Evolutionary conservation across 2,888 invertebrate species (phyloP).

Genomic region (Hypercompe scribonia): DNA sequence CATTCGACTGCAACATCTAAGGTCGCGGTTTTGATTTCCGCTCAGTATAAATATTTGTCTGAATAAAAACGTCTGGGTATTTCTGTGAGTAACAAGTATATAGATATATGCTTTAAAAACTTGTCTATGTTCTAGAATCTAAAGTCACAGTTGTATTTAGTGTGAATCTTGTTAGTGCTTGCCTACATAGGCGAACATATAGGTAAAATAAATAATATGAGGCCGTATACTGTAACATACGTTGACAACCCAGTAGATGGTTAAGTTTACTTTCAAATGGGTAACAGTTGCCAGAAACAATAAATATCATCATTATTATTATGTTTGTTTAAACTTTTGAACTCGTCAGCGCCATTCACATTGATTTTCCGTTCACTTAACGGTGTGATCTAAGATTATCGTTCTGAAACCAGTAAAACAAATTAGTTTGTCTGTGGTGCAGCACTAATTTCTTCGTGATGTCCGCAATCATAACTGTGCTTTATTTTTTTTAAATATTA

Average conservation of each 20-base stretch:
- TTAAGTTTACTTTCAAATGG: too few species aligned
- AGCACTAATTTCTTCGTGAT: background rate
- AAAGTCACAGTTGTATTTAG: background rate
- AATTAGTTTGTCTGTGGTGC: conserved; percentile 40
- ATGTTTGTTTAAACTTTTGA: too few species aligned
- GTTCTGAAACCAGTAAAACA: conserved; percentile 39
- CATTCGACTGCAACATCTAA: conserved; percentile 3
- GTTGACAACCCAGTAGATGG: too few species aligned
- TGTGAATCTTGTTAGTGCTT: too few species aligned
- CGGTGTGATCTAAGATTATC: conserved; percentile 26
- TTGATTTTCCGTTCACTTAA: conserved; percentile 25
- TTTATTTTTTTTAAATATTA: background rate
- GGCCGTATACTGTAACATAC: too few species aligned
- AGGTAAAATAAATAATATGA: too few species aligned
- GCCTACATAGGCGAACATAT: too few species aligned
- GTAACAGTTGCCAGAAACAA: too few species aligned
- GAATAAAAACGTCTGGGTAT: background rate
- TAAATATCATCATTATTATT: too few species aligned
- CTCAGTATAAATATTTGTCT: background rate
- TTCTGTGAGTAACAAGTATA: background rate
- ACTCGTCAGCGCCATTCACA: background rate
- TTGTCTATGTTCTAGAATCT: background rate
- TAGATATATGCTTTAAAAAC: too few species aligned
- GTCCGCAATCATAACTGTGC: background rate
- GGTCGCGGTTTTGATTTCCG: background rate